Conservation (phyloP, 2,888 invertebrate genomes). For the Trissolcus japonicus region DNA sequence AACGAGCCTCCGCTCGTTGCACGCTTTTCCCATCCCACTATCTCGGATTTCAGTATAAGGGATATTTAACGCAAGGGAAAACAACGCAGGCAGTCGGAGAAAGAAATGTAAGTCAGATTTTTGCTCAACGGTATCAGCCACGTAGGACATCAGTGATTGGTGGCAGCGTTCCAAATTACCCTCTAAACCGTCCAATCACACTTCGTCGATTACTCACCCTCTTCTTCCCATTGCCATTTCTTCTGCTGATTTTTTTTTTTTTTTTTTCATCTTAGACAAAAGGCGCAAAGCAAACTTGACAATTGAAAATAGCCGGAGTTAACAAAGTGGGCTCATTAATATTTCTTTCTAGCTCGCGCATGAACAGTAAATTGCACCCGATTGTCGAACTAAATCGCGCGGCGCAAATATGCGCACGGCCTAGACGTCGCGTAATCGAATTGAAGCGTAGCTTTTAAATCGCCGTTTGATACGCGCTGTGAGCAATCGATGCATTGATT, state of each 20-base stretch:
- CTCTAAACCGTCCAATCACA: conserved; percentile 64
- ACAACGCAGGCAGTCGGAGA: conserved; percentile 19
- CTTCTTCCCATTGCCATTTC: conserved; percentile 8
- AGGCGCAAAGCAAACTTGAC: conserved; percentile 30
- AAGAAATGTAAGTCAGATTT: conserved; percentile 64
- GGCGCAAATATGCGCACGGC: background rate
- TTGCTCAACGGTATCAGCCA: conserved; percentile 64
- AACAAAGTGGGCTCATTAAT: conserved; percentile 13
- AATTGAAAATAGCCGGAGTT: conserved; percentile 27
- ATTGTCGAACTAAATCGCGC: background rate
- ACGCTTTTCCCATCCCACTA: conserved; percentile 40
- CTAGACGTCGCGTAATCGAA: conserved; percentile 11
- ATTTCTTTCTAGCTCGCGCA: background rate
- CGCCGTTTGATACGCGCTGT: conserved; percentile 12
- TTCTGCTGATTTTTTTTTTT: conserved; percentile 15
- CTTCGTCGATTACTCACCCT: conserved; percentile 53
- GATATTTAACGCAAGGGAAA: conserved; percentile 49
- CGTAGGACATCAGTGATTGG: conserved; percentile 68
- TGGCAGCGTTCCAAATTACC: conserved; percentile 70
- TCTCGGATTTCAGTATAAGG: conserved; percentile 60
- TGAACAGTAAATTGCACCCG: no score
- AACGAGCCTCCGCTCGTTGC: conserved; percentile 48
- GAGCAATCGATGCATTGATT: conserved; percentile 18
- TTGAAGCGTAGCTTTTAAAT: conserved; percentile 16
- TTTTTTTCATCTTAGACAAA: conserved; percentile 44